Evolutionary conservation across 1,140 invertebrate species (phyloP).

Genomic region (Gonatopus flavifemur): DNA sequence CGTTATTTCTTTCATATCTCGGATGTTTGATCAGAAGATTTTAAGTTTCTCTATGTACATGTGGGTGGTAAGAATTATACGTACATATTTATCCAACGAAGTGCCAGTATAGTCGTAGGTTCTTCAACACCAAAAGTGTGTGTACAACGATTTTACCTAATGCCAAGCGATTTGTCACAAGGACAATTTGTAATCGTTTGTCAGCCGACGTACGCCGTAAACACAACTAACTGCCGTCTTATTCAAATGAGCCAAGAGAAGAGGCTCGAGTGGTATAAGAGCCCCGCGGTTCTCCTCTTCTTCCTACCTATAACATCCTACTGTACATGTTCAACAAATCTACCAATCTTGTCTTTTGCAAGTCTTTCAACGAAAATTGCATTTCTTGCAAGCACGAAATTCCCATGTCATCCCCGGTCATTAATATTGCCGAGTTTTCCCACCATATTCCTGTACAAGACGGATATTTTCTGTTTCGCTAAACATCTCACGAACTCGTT

Average conservation of each 20-base stretch:
- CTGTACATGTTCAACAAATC: not conserved
- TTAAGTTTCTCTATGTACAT: no score
- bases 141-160: slow-evolving; percentile 27
- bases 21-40: no score
- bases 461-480: not conserved
- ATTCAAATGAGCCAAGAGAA: slow-evolving; percentile 55
- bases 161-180: slow-evolving; percentile 23
- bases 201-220: slow-evolving; percentile 47
- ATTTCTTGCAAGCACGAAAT: slow-evolving; percentile 15
- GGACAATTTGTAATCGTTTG: slow-evolving; percentile 57
- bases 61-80: no score
- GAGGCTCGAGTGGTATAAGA: slow-evolving; percentile 20
- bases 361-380: slow-evolving; percentile 1
- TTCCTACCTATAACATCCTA: slow-evolving; percentile 3
- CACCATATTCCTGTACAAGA: not conserved
- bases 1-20: no score
- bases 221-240: slow-evolving; percentile 54
- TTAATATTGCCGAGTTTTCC: slow-evolving; percentile 24
- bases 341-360: not conserved
- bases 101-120: no score
- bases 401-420: slow-evolving; percentile 20
- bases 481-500: not conserved
- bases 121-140: slow-evolving; percentile 30
- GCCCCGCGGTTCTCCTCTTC: slow-evolving; percentile 9
- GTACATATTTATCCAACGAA: no score